Evolutionary conservation across 1,140 invertebrate genomes (phyloP).

Genomic region (Callitettix versicolor): DNA sequence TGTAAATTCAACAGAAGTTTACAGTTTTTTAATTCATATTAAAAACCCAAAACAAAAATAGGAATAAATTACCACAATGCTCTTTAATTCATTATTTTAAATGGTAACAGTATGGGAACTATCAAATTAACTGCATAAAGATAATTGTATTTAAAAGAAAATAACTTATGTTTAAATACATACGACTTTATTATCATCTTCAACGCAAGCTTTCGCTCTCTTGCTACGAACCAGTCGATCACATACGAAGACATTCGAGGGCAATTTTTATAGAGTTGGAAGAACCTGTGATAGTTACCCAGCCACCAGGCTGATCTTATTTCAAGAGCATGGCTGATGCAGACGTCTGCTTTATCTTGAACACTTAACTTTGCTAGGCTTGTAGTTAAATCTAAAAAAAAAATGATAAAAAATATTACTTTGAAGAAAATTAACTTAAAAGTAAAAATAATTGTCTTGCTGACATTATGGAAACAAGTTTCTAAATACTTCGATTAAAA

Average conservation of each 20-base stretch:
- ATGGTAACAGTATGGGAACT: too few species aligned
- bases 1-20: too few species aligned
- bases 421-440: too few species aligned
- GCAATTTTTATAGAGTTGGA: conserved; percentile 73
- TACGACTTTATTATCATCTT: conserved; percentile 94
- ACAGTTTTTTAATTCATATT: too few species aligned
- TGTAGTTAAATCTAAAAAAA: conserved; percentile 78
- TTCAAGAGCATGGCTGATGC: conserved; percentile 75
- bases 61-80: too few species aligned
- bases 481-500: too few species aligned
- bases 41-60: too few species aligned
- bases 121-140: too few species aligned
- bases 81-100: too few species aligned
- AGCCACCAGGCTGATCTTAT: conserved; percentile 84
- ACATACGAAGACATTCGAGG: conserved; percentile 94
- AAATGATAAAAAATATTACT: conserved; percentile 23
- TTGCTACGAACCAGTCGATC: conserved; percentile 92
- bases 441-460: too few species aligned
- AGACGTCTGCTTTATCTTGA: conserved; percentile 72
- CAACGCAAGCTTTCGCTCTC: conserved; percentile 82
- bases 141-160: too few species aligned
- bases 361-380: conserved; percentile 67
- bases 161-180: conserved; percentile 41
- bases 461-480: too few species aligned
- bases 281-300: conserved; percentile 85